These are phyloP conservation scores for Python bivittatus DNA, from an alignment of 2,113 vertebrate genomes.

Conservation along the genomic window DNA sequence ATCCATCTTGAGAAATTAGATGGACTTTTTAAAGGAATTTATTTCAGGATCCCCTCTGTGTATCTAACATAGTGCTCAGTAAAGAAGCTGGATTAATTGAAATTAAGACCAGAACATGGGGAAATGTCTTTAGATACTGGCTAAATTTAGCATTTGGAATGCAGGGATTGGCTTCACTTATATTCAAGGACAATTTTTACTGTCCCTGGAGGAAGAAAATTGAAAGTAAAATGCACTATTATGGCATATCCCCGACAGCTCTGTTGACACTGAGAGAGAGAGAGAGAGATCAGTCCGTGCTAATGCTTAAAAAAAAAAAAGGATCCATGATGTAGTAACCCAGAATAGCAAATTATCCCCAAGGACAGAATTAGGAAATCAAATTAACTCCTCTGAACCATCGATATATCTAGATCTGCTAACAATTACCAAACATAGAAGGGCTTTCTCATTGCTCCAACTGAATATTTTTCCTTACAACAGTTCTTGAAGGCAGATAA, in stretches of 20 bases:
- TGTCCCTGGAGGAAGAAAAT: neutral
- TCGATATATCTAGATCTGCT: neutral
- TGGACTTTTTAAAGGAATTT: no score
- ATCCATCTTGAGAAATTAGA: no score
- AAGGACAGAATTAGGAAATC: neutral
- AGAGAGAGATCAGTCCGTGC: neutral
- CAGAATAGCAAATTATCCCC: neutral
- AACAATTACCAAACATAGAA: neutral
- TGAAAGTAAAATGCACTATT: neutral
- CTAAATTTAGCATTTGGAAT: neutral
- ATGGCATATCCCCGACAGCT: neutral
- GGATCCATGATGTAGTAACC: neutral
- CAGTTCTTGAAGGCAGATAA: neutral
- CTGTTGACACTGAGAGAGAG: neutral
- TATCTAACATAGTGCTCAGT: no score
- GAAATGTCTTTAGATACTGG: neutral
- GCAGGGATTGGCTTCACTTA: neutral
- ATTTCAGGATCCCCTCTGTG: no score
- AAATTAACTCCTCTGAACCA: neutral
- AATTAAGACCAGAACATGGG: neutral
- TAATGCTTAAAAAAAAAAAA: neutral
- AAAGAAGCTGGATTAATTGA: neutral
- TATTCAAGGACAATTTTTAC: neutral
- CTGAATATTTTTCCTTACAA: neutral
- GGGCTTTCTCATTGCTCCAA: neutral